phyloP scores from a whole-genome alignment of 2,888 invertebrate species.

The Xanthia togata region DNA sequence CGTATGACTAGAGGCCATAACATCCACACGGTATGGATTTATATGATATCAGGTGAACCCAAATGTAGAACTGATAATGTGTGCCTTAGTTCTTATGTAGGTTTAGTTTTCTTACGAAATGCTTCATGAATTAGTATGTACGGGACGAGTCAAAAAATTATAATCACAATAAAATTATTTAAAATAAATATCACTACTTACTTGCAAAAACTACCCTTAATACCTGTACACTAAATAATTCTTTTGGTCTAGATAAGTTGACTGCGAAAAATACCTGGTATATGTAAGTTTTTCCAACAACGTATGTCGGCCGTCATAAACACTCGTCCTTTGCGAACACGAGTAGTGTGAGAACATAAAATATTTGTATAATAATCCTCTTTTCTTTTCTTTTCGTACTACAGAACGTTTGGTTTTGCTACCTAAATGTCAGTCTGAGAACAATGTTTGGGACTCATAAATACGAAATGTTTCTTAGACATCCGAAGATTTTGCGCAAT shows the following conservation, averaged over 20 bases:
- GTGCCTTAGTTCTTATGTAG: background rate
- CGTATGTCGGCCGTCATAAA: slow-evolving; percentile 39
- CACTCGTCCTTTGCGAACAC: slow-evolving; percentile 24
- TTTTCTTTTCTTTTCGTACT: slow-evolving; percentile 27
- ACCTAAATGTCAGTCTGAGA: background rate
- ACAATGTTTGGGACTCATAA: slow-evolving; percentile 18
- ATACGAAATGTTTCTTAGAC: slow-evolving; percentile 12
- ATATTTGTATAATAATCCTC: slow-evolving; percentile 37
- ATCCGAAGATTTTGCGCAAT: slow-evolving; percentile 5
- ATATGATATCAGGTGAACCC: background rate
- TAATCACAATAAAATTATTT: too few relatives aligned
- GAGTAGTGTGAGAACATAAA: slow-evolving; percentile 41
- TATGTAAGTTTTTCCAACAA: slow-evolving; percentile 7
- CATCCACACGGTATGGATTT: background rate
- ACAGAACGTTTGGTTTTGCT: slow-evolving; percentile 35
- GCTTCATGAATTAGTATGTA: background rate
- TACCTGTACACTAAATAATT: background rate
- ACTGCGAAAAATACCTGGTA: slow-evolving; percentile 1
- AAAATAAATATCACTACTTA: background rate
- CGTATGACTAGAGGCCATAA: background rate
- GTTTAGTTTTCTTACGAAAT: background rate
- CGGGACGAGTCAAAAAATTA: background rate
- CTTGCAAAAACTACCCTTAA: background rate
- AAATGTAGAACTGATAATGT: background rate
- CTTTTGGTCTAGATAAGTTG: background rate